Percentiles rank a stretch among this genome's conserved stretches.
These are phyloP conservation scores for Ptychoptera contaminata DNA, from an alignment of 2,888 invertebrate species.

Conservation along the genomic window DNA sequence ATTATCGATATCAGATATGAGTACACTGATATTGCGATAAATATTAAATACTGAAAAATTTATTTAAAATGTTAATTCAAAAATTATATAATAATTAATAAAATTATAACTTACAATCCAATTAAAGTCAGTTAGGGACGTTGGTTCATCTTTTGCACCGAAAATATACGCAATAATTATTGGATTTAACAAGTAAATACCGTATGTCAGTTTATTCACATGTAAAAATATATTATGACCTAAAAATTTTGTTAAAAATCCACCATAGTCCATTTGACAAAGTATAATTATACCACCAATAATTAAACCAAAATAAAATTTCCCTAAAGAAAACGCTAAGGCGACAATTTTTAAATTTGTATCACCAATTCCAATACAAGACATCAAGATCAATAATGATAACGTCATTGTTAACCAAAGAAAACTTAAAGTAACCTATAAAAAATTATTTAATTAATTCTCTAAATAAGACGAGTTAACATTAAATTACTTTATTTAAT, in stretches of 20 bases:
- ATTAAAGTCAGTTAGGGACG: constrained; percentile 5
- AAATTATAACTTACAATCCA: constrained; percentile 11
- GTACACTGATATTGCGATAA: constrained; percentile 14
- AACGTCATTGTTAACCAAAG: constrained; percentile 16
- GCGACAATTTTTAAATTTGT: constrained; percentile 18
- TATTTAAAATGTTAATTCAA: too few relatives aligned
- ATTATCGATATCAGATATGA: constrained; percentile 15
- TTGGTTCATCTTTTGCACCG: constrained; percentile 17
- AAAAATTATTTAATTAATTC: constrained; percentile 5
- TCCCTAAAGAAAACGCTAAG: constrained; percentile 21
- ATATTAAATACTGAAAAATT: constrained; percentile 18
- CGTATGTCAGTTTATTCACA: constrained; percentile 21
- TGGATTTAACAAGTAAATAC: constrained; percentile 22
- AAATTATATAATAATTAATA: constrained; percentile 18
- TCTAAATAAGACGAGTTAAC: too few relatives aligned
- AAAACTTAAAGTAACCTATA: constrained; percentile 7
- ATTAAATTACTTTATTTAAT: too few relatives aligned
- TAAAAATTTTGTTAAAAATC: constrained; percentile 15
- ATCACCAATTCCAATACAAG: neutral
- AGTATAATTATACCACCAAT: constrained; percentile 17
- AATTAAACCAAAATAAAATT: constrained; percentile 19
- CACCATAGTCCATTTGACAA: constrained; percentile 20
- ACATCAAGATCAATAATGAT: too few relatives aligned
- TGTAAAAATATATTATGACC: constrained; percentile 17
- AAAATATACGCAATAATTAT: constrained; percentile 16